These are phyloP conservation scores for Belgica antarctica DNA, from an alignment of 2,888 invertebrate genomes.

Conservation along the genomic window DNA sequence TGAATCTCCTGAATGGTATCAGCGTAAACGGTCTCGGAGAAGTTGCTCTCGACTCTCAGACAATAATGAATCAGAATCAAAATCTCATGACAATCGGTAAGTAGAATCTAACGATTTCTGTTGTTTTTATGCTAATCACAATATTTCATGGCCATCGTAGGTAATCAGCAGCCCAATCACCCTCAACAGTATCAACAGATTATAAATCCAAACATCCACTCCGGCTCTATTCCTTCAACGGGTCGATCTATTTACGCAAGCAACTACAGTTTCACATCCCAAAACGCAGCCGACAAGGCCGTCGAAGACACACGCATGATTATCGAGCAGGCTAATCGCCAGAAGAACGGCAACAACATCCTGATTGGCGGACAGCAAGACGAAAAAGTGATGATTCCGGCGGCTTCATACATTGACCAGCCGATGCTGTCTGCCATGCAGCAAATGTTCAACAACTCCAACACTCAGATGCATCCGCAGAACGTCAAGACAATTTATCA, in stretches of 20 bases:
- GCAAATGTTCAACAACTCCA: slow-evolving; percentile 41
- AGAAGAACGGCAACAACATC: slow-evolving; percentile 27
- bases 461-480: neutral
- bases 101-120: neutral
- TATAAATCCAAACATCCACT: slow-evolving; percentile 40
- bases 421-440: slow-evolving; percentile 42
- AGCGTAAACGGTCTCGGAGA: slow-evolving; percentile 72
- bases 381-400: slow-evolving; percentile 24
- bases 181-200: slow-evolving; percentile 38
- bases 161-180: slow-evolving; percentile 30
- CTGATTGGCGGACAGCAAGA: neutral
- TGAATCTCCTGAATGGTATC: slow-evolving; percentile 73
- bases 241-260: slow-evolving; percentile 34
- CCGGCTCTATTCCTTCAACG: slow-evolving; percentile 34
- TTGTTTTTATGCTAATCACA: slow-evolving; percentile 15
- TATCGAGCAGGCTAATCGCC: slow-evolving; percentile 39
- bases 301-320: slow-evolving; percentile 42
- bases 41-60: slow-evolving; percentile 51
- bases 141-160: no score
- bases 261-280: neutral
- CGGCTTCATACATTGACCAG: slow-evolving; percentile 36
- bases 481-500: slow-evolving; percentile 29
- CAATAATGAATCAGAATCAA: slow-evolving; percentile 15
- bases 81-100: slow-evolving; percentile 44
- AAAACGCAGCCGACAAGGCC: slow-evolving; percentile 10